A percentile compares a stretch with the other conserved stretches of the same genome.
Evolutionary conservation across 2,113 vertebrate genomes (phyloP).

Genomic region (Haemorhous mexicanus): DNA sequence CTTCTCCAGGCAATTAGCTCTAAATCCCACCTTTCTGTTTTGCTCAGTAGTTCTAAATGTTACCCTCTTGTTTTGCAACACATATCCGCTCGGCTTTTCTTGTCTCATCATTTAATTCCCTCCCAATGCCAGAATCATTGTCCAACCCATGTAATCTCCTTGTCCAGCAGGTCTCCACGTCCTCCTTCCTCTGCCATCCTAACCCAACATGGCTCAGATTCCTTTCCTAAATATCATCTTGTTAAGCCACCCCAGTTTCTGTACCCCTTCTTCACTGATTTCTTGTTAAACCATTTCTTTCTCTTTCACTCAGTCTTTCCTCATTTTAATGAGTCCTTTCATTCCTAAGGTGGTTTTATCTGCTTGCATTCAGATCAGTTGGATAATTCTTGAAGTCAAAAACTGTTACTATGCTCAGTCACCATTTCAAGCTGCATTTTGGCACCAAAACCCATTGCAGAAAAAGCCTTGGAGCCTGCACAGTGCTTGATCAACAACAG

Average conservation of each 20-base stretch:
- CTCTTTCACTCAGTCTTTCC: background rate
- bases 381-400: background rate
- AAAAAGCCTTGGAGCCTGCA: background rate
- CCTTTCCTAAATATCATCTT: background rate
- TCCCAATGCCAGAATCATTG: background rate
- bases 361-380: background rate
- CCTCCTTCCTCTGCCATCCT: background rate
- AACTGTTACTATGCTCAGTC: background rate
- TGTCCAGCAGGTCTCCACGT: background rate
- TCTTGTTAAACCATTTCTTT: background rate
- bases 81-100: background rate
- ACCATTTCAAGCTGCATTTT: background rate
- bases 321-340: background rate
- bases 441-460: background rate
- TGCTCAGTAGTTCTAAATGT: background rate
- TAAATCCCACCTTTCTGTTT: background rate
- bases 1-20: background rate
- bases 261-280: background rate
- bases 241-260: background rate
- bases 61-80: background rate
- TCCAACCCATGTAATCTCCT: background rate
- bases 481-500: background rate
- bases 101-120: background rate
- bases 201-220: background rate
- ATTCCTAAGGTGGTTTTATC: background rate